Percentiles rank a stretch among this genome's conserved stretches.
Evolutionary conservation across 2,888 invertebrate species (phyloP).

Genomic region (Drosophila setosimentum): DNA sequence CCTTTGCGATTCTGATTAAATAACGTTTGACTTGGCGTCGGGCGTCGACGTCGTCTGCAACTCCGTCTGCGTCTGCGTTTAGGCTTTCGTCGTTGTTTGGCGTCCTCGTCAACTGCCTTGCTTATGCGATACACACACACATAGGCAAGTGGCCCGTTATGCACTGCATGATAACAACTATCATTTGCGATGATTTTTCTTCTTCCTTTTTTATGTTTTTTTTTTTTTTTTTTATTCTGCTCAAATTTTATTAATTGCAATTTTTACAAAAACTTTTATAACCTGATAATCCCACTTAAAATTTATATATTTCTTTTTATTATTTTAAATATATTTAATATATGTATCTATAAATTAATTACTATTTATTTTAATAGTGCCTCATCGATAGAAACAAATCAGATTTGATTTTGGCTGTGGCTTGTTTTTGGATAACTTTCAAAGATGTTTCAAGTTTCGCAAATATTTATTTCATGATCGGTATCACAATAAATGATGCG

Average conservation of each 20-base stretch:
- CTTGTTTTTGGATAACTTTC: neutral
- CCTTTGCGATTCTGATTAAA: constrained; percentile 74
- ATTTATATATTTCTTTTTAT: neutral
- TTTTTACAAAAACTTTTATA: neutral
- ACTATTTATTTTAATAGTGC: neutral
- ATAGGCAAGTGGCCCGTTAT: constrained; percentile 46
- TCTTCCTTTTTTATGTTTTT: neutral
- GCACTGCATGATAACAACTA: constrained; percentile 32
- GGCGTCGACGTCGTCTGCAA: constrained; percentile 34
- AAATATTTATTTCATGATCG: neutral
- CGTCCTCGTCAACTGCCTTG: constrained; percentile 51
- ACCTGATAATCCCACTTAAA: neutral
- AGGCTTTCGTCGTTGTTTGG: constrained; percentile 37
- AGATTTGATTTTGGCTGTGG: neutral
- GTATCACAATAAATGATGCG: constrained; percentile 5
- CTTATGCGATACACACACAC: constrained; percentile 35
- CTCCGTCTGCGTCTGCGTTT: constrained; percentile 26
- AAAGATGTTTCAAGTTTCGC: neutral
- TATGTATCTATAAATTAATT: neutral
- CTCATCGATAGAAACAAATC: neutral
- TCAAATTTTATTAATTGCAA: neutral
- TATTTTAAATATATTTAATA: neutral
- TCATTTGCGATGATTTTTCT: constrained; percentile 21
- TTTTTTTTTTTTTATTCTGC: neutral
- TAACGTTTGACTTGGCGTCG: constrained; percentile 77